Evolutionary conservation across 1,140 invertebrate species (phyloP), one percentile per base, ranked within the genome.

Genomic region (Phthorimaea operculella): DNA sequence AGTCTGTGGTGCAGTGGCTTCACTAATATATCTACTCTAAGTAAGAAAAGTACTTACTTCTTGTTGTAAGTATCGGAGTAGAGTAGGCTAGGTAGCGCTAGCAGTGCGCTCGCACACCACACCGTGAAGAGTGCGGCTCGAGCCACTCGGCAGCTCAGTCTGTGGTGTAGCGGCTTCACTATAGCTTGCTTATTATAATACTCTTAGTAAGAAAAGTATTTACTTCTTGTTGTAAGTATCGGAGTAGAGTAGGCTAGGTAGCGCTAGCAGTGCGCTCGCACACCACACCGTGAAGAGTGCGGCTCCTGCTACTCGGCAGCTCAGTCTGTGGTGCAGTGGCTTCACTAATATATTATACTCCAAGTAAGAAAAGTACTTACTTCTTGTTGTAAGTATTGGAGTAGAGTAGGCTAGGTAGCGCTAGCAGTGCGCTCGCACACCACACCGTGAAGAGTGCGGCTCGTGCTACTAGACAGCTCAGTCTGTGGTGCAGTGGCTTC

Each of bases 1-100:
- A 96, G 91, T 54, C 94, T 86, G 36, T 94, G 93, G 63, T 93
- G 90, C 8, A 98, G 83, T 0, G 96, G 96, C 71, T 94, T 90
- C 54, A 97, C 93, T 63, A 98, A n/a, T n/a, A n/a, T n/a, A n/a
- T n/a, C n/a, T n/a, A n/a, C n/a, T n/a, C n/a, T n/a, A n/a, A n/a
- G n/a, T n/a, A n/a, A n/a, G n/a, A n/a, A n/a, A n/a, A n/a, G 33
- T 90, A 70, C 96, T 96, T 98, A 39, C n/a, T n/a, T n/a, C n/a
- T n/a, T n/a, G n/a, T n/a, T n/a, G n/a, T n/a, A n/a, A n/a, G n/a
- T n/a, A n/a, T n/a, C n/a, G n/a, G n/a, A n/a, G n/a, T n/a, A n/a
- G n/a, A n/a, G n/a, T n/a, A n/a, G n/a, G n/a, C n/a, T n/a, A n/a
- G n/a, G n/a, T n/a, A n/a, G n/a, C n/a, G n/a, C n/a, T n/a, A n/a